Evolutionary conservation across 1,140 invertebrate genomes (phyloP).

Genomic region (Battus philenor): DNA sequence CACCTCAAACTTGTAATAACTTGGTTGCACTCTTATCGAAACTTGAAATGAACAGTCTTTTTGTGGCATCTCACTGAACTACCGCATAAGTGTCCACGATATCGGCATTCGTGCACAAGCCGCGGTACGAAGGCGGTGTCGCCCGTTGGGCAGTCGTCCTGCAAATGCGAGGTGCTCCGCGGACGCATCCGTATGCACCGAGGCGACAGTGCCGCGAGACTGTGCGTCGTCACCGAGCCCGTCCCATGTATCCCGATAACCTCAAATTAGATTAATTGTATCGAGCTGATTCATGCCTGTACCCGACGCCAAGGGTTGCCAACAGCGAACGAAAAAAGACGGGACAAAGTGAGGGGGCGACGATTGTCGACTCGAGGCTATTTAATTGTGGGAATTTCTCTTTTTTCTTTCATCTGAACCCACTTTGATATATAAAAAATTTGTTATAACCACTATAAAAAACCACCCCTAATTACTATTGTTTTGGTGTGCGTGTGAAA

Average conservation of each 20-base stretch:
- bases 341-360: slow-evolving; percentile 12
- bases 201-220: slow-evolving; percentile 55
- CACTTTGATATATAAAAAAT: too few species aligned
- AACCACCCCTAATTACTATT: too few species aligned
- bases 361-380: too few species aligned
- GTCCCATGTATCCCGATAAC: slow-evolving; percentile 63
- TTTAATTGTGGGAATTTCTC: too few species aligned
- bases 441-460: too few species aligned
- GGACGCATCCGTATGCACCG: slow-evolving; percentile 29
- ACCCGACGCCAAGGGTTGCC: slow-evolving; percentile 24
- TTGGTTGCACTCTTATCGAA: slow-evolving; percentile 64
- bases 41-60: slow-evolving; percentile 66
- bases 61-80: slow-evolving; percentile 62
- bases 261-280: slow-evolving; percentile 75
- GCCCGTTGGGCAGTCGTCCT: not conserved
- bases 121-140: slow-evolving; percentile 18
- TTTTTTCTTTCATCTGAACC: too few species aligned
- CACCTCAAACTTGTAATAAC: slow-evolving; percentile 58
- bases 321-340: slow-evolving; percentile 4
- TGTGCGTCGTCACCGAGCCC: slow-evolving; percentile 59
- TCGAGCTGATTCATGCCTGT: slow-evolving; percentile 67
- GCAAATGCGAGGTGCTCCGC: slow-evolving; percentile 16
- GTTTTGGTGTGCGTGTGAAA: too few species aligned
- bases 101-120: slow-evolving; percentile 5
- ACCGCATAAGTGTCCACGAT: slow-evolving; percentile 32